A percentile compares a stretch with the other conserved stretches of the same genome.
Conservation (phyloP, 2,113 vertebrate genomes). For the Myiozetetes cayanensis region DNA sequence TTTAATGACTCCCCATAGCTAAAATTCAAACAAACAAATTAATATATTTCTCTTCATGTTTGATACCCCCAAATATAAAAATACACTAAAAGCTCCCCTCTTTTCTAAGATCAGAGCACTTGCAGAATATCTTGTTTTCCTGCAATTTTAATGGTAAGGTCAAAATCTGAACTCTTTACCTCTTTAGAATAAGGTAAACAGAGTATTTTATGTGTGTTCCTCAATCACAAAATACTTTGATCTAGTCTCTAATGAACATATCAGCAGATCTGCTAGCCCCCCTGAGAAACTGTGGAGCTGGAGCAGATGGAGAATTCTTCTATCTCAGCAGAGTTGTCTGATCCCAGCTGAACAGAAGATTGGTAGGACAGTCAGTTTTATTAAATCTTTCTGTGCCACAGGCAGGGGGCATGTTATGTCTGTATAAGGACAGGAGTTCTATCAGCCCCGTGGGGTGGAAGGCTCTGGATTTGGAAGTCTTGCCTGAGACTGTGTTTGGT, state of each 20-base stretch:
- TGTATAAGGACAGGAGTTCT: background rate
- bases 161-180: background rate
- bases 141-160: background rate
- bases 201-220: background rate
- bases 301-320: background rate
- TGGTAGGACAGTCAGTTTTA: background rate
- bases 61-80: background rate
- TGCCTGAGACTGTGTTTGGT: background rate
- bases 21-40: conserved; percentile 38
- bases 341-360: background rate
- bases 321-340: background rate
- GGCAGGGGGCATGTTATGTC: background rate
- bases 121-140: background rate
- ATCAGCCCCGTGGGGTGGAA: background rate
- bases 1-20: conserved; percentile 97
- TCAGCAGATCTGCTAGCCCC: background rate
- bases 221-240: background rate
- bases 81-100: background rate
- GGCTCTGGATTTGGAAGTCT: background rate
- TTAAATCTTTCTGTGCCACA: background rate
- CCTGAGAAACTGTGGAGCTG: background rate
- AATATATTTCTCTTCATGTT: background rate
- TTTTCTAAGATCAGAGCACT: background rate
- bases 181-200: background rate
- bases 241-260: background rate